Conservation (phyloP, 2,888 invertebrate species). For the Zele albiditarsus region DNA sequence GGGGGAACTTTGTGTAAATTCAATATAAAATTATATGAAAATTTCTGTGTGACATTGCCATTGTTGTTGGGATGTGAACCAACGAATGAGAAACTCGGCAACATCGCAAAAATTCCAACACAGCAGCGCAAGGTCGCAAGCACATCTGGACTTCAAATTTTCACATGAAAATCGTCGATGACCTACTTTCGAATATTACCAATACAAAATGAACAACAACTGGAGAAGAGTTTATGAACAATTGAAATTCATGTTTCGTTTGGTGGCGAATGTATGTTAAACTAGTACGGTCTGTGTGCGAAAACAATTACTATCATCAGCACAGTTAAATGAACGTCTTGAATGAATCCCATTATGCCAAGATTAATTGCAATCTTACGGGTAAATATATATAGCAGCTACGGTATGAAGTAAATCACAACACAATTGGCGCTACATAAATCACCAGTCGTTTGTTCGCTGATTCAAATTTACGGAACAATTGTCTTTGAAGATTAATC, state of each 20-base stretch:
- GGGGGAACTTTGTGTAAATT: no score
- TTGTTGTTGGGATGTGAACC: no score
- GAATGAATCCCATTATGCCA: neutral
- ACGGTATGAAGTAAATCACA: neutral
- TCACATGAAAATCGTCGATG: no score
- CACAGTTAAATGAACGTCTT: neutral
- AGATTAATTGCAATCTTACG: neutral
- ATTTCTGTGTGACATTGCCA: no score
- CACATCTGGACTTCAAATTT: no score
- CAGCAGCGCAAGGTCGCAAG: no score
- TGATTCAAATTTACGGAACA: slow-evolving; percentile 22
- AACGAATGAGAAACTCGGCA: no score
- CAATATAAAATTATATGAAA: no score
- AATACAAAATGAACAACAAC: no score
- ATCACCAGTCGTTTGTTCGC: neutral
- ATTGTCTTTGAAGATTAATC: slow-evolving; percentile 10
- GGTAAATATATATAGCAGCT: neutral
- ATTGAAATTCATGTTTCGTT: neutral
- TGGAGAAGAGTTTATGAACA: neutral
- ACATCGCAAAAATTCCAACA: no score
- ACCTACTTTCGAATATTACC: no score
- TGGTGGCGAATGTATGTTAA: neutral
- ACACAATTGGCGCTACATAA: neutral
- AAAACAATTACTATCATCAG: neutral
- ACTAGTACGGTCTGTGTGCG: neutral